Base-by-base conservation (phyloP, 2,113 vertebrate species). In the Physeter macrocephalus region DNA sequence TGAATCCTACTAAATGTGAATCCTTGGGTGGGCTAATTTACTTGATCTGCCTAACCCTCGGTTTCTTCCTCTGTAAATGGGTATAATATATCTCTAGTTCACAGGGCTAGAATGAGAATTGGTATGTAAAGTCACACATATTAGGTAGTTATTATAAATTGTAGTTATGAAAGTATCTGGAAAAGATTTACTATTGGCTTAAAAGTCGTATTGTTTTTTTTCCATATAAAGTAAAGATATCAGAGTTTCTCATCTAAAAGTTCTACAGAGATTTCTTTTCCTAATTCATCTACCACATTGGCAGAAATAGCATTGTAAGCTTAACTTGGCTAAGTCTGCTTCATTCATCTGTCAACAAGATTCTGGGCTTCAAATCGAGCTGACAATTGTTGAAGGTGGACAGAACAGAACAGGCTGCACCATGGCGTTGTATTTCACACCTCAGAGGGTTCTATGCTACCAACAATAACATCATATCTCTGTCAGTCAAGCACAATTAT, bases 201-300 rank as follows among this genome's bases (percentile, higher is more conserved):
- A 88, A 52, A 95, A 87, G 36, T 80, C 77, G 61, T 13, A 25
- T 49, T 90, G 17, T 10, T 69, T 61, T 90, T 88, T 92, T 23
- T 17, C 34, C 27, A 89, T 46, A 69, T 69, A 71, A 95, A 95
- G 90, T 88, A 72, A 90, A 93, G 59, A 61, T 85, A 94, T 81
- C 69, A 81, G 86, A 94, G 41, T 81, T 95, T 95, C 67, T 74
- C 84, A 82, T 82, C n/a, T 72, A 20, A 92, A 95, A 83, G n/a
- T 90, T 92, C 84, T 87, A 52, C 25, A 41, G 59, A 93, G 78
- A 81, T 57, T 95, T 95, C 59, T 66, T 93, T 71, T 72, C 87
- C 84, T 97, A 97, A 97, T 97, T 94, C 84, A 96, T 97, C 90
- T 72, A 82, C 92, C 95, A 97, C 67, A 96, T 61, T 89, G 92